phyloP scores from a whole-genome alignment of 2,888 invertebrate genomes.

The Lasioglossum villosulum region DNA sequence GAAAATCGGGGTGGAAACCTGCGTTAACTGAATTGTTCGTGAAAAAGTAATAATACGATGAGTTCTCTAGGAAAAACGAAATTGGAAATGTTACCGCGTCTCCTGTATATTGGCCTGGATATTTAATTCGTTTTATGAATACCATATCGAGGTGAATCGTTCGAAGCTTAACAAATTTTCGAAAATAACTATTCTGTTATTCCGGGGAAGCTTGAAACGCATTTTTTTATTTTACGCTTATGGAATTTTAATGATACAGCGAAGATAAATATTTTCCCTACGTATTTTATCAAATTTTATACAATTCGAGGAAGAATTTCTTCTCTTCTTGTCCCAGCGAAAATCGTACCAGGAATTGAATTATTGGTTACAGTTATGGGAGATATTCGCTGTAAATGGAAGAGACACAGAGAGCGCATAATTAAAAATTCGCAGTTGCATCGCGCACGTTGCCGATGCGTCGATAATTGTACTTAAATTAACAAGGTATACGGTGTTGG shows the following conservation, averaged over 20 bases:
- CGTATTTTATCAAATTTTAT: too few relatives aligned
- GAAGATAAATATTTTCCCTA: too few relatives aligned
- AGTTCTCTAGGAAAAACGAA: not conserved
- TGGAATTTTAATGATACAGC: too few relatives aligned
- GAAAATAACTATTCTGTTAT: not conserved
- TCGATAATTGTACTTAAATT: conserved; percentile 10
- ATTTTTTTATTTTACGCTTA: too few relatives aligned
- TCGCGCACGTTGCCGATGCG: not conserved
- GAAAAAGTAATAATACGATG: not conserved
- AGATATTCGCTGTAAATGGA: not conserved
- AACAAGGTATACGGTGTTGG: not conserved
- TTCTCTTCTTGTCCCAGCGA: too few relatives aligned
- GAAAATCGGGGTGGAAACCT: not conserved
- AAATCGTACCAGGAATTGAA: too few relatives aligned
- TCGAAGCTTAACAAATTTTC: not conserved
- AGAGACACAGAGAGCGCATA: not conserved
- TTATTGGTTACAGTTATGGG: not conserved
- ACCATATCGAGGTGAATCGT: not conserved
- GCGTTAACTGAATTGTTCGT: not conserved
- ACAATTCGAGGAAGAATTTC: too few relatives aligned
- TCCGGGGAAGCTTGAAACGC: too few relatives aligned
- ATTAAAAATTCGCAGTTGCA: not conserved
- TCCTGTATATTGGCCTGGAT: not conserved
- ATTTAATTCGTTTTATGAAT: not conserved
- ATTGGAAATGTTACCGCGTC: not conserved